Evolutionary conservation across 2,113 vertebrate genomes (phyloP).

Genomic region (Neogale vison): DNA sequence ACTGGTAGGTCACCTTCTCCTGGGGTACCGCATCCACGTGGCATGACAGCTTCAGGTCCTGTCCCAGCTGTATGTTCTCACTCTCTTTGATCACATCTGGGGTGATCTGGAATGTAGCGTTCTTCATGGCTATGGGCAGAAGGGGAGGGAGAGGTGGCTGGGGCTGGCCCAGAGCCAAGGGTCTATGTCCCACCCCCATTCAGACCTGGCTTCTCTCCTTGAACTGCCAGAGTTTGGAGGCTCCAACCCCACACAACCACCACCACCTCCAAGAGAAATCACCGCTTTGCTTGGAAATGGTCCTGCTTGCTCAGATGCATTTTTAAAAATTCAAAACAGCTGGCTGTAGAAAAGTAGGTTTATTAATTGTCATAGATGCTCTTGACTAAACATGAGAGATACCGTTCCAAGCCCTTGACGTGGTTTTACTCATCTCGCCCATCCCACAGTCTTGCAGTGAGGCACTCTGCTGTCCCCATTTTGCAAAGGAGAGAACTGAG

Average conservation of each 20-base stretch:
- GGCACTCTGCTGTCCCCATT: not conserved
- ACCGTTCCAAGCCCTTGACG: not conserved
- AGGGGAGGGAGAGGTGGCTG: not conserved
- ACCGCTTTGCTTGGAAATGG: not conserved
- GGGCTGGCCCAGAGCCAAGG: not conserved
- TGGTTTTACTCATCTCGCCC: not conserved
- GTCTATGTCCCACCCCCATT: not conserved
- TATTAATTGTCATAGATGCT: not conserved
- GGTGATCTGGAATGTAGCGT: constrained; percentile 97
- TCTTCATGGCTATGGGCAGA: constrained; percentile 90
- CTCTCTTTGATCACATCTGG: constrained; percentile 99
- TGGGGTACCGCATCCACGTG: constrained; percentile 98
- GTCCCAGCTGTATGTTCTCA: constrained; percentile 96
- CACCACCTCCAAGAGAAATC: not conserved
- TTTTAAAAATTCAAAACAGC: constrained; percentile 3
- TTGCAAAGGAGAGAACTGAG: not conserved
- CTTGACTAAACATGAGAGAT: not conserved
- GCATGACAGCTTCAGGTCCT: constrained; percentile 98
- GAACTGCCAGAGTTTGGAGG: not conserved
- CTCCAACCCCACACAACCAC: too few species aligned
- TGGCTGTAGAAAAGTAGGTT: not conserved
- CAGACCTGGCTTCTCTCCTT: not conserved
- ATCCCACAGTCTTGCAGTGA: not conserved
- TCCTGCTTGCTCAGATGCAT: not conserved
- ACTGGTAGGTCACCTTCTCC: constrained; percentile 97